These are phyloP conservation scores for Buathra laborator DNA, from an alignment of 2,888 invertebrate genomes.

Conservation along the genomic window DNA sequence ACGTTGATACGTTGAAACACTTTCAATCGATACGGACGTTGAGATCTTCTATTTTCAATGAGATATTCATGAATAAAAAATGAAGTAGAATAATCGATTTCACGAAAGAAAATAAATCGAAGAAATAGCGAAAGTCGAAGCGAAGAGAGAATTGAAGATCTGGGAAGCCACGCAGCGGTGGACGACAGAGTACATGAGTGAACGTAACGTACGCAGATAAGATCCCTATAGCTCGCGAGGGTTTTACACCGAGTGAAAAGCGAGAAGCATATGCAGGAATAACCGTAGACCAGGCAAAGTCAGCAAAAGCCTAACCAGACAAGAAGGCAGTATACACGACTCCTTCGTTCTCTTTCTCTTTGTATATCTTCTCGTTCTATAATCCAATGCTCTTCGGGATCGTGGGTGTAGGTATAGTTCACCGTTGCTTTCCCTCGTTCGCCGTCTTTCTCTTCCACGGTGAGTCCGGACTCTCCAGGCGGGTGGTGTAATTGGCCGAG, in stretches of 20 bases:
- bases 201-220: constrained; percentile 78
- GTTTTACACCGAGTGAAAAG: background rate
- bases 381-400: constrained; percentile 19
- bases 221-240: constrained; percentile 72
- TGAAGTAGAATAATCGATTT: background rate
- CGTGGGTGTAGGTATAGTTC: constrained; percentile 59
- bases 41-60: too few relatives aligned
- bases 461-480: constrained; percentile 51
- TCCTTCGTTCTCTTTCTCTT: constrained; percentile 3
- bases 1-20: too few relatives aligned
- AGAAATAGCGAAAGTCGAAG: background rate
- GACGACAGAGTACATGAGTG: constrained; percentile 75
- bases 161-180: constrained; percentile 67
- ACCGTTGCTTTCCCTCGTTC: constrained; percentile 46
- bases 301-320: background rate
- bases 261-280: constrained; percentile 75
- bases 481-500: constrained; percentile 83
- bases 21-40: too few relatives aligned
- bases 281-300: background rate
- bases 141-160: background rate
- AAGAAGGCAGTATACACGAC: background rate
- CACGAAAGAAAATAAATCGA: background rate
- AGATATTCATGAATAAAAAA: background rate
- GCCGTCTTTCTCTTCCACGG: constrained; percentile 8
- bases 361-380: background rate